phyloP scores from a whole-genome alignment of 1,140 invertebrate species.

The Drosophila simulans region DNA sequence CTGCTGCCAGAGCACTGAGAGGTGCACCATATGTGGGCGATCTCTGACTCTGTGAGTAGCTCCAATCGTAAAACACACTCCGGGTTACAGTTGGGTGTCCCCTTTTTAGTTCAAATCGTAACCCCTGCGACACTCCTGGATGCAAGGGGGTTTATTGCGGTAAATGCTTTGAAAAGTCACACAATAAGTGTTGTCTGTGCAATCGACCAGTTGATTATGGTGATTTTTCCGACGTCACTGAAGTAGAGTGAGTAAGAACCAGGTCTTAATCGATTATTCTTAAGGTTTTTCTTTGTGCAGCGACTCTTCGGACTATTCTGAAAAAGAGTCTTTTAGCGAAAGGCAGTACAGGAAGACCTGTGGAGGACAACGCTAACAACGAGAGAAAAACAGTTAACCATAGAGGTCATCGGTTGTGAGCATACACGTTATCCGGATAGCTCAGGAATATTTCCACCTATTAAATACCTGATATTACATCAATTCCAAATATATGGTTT shows the following conservation, averaged over 20 bases:
- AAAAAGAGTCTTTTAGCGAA: constrained; percentile 13
- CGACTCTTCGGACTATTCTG: constrained; percentile 31
- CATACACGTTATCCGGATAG: not conserved
- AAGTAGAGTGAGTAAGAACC: constrained; percentile 87
- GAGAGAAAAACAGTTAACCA: not conserved
- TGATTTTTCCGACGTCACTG: constrained; percentile 90
- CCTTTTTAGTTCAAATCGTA: constrained; percentile 29
- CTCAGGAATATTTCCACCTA: not conserved
- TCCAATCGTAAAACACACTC: no score
- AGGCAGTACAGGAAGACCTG: not conserved
- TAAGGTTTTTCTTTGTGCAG: not conserved
- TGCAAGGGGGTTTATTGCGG: constrained; percentile 91
- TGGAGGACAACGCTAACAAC: no score
- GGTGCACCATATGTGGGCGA: constrained; percentile 81
- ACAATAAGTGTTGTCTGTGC: constrained; percentile 91
- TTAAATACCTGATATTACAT: no score
- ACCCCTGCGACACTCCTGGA: constrained; percentile 86
- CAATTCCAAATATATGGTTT: not conserved
- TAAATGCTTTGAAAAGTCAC: constrained; percentile 89
- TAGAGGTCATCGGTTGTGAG: not conserved
- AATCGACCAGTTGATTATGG: constrained; percentile 90
- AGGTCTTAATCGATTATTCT: not conserved
- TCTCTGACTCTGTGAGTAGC: constrained; percentile 53
- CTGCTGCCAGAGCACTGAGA: constrained; percentile 40
- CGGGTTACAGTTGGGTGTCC: not conserved